phyloP scores from a whole-genome alignment of 2,113 vertebrate species.

The Pelodiscus sinensis region DNA sequence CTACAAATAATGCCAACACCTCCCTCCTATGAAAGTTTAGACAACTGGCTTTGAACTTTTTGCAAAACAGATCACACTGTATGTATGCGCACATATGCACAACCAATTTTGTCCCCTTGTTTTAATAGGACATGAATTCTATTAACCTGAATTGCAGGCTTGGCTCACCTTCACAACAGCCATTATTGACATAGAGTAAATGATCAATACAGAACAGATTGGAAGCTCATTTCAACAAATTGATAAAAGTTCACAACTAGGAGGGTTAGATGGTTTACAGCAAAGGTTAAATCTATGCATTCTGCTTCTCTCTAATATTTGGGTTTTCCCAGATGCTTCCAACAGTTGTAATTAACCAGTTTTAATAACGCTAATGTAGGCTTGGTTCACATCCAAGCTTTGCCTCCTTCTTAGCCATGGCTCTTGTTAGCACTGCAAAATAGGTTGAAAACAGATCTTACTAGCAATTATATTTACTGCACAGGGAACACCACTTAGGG shows the following conservation, averaged over 20 bases:
- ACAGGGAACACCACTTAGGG: background rate
- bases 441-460: background rate
- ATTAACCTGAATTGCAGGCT: constrained; percentile 62
- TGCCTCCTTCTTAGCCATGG: background rate
- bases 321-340: constrained; percentile 23
- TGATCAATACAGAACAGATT: constrained; percentile 74
- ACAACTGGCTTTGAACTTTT: constrained; percentile 23
- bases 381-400: background rate
- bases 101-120: background rate
- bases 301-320: constrained; percentile 38
- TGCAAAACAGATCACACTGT: constrained; percentile 10
- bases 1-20: background rate
- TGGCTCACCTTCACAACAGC: constrained; percentile 68
- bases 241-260: constrained; percentile 76
- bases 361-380: background rate
- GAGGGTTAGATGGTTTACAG: constrained; percentile 67
- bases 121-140: constrained; percentile 42
- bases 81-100: background rate
- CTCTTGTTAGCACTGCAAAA: background rate
- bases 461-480: background rate
- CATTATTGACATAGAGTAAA: constrained; percentile 52
- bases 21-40: background rate
- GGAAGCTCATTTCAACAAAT: constrained; percentile 76
- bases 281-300: constrained; percentile 68
- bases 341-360: constrained; percentile 3